Base-by-base conservation (phyloP, 2,888 invertebrate genomes). In the Unio pictorum region DNA sequence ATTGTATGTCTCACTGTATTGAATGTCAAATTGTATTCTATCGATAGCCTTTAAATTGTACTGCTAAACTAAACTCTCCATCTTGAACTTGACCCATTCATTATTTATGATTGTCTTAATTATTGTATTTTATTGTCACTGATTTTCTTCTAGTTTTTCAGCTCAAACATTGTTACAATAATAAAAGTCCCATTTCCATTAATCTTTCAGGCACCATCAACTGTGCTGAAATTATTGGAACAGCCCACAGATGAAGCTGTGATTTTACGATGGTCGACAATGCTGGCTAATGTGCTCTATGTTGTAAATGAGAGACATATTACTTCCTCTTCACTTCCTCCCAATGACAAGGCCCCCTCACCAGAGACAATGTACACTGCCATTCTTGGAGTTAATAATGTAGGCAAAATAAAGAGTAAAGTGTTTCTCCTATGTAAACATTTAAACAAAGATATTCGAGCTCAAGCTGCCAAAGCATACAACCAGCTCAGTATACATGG, bases 341-440 rank as follows among this genome's bases (percentile, higher is more conserved):
- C 90, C 1, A 91, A 90, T 75, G 91, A 91, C 73, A 92, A 92
- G 80, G 92, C 92, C 11, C 90, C 92, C 23, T 91, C 92, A 8
- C 92, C 92, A 6, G 92, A 92, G 76, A 92, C 92, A 45, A 90
- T 92, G 90, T 92, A 89, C 75, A 79, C 83, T 3, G 85, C 84
- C 3, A 67, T 89, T 20, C 83, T 83, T 69, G 86, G 88, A 15
- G 73, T 82, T 28, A 77, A 81, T 63, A 76, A 71, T 63, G 64
- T 80, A 0, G 79, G 73, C 3, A 75, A 79, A 20, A 71, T 88
- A 60, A 83, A 86, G 61, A 87, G 83, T 68, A 87, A 88, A 75
- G 84, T 88, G 34, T 87, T 86, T 71, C 78, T 86, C 20, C 70
- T 89, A 61, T 85, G 86, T 68, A 83, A 84, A 69, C 86, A 88